Evolutionary conservation across 2,888 invertebrate genomes (phyloP).

Genomic region (Helobdella robusta): DNA sequence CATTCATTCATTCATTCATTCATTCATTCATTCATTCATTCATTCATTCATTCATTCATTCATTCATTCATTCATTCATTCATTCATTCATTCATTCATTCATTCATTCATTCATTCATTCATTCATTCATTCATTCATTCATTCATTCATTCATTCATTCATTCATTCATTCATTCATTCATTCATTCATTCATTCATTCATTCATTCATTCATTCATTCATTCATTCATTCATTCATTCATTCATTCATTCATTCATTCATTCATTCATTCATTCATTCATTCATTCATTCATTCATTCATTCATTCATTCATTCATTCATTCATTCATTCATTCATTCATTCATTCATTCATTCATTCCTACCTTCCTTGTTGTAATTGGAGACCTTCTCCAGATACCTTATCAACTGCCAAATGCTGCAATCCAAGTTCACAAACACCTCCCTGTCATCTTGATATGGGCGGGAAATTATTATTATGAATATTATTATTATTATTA

Average conservation of each 20-base stretch:
- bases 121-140: background rate
- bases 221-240: constrained; percentile 18
- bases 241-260: constrained; percentile 9
- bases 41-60: constrained; percentile 23
- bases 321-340: constrained; percentile 19
- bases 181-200: background rate
- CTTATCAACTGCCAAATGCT: no score
- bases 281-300: constrained; percentile 4
- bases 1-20: constrained; percentile 17
- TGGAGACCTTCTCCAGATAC: background rate
- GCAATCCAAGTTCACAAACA: no score
- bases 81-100: constrained; percentile 16
- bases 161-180: no score
- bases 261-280: constrained; percentile 10
- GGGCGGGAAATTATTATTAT: background rate
- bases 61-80: constrained; percentile 23
- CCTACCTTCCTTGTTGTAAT: background rate
- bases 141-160: background rate
- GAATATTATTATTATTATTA: no score
- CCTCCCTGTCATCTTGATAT: background rate
- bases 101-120: constrained; percentile 1
- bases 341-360: constrained; percentile 24
- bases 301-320: background rate
- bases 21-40: constrained; percentile 18
- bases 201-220: constrained; percentile 16